Conservation (phyloP, 2,888 invertebrate genomes). For the Spodoptera littoralis region DNA sequence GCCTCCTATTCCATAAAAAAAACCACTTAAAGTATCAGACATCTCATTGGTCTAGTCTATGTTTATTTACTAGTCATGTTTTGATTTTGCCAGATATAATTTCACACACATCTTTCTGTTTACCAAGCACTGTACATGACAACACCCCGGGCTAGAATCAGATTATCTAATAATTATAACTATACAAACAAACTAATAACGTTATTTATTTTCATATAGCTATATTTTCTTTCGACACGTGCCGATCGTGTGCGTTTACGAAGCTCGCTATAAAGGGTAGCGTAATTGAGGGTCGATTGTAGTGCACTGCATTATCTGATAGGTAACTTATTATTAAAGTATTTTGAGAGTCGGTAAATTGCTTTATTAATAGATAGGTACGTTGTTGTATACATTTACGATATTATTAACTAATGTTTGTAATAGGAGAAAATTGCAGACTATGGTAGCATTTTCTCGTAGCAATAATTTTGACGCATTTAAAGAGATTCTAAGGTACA, state of each 20-base stretch:
- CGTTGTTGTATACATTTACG: constrained; percentile 5
- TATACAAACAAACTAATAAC: constrained; percentile 50
- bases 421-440: constrained; percentile 2
- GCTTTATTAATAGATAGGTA: constrained; percentile 17
- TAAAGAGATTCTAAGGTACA: neutral
- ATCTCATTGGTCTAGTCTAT: too few species aligned
- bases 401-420: neutral
- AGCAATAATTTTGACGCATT: too few species aligned
- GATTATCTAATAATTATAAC: constrained; percentile 41
- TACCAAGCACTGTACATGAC: constrained; percentile 27
- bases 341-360: constrained; percentile 3
- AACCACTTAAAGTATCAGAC: too few species aligned
- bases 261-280: constrained; percentile 17
- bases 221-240: constrained; percentile 47
- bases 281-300: constrained; percentile 26
- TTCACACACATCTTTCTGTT: constrained; percentile 7
- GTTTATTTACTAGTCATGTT: too few species aligned
- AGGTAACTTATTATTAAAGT: constrained; percentile 33
- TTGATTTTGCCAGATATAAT: neutral
- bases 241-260: constrained; percentile 31
- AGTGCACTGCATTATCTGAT: constrained; percentile 33
- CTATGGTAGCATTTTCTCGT: too few species aligned
- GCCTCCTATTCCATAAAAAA: too few species aligned
- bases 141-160: constrained; percentile 36
- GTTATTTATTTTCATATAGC: constrained; percentile 45